These are phyloP conservation scores for Dendrocincla tyrannina DNA, from an alignment of 2,797 vertebrate species.

Conservation along the genomic window DNA sequence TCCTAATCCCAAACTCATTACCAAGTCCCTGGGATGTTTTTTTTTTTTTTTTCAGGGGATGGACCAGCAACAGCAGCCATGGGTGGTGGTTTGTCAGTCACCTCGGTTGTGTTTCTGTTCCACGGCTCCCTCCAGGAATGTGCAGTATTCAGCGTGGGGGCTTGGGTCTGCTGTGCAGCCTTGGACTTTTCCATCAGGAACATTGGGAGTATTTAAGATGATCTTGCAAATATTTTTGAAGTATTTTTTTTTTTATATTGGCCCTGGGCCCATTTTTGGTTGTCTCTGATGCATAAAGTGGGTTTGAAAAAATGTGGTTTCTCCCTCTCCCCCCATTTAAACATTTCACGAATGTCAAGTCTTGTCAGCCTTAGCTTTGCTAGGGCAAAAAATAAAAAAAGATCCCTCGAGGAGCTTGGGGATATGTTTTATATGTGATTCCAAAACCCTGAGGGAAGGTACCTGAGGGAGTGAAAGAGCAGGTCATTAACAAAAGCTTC, in stretches of 20 bases:
- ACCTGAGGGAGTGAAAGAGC: not conserved
- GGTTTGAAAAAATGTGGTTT: constrained; percentile 54
- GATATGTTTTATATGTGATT: constrained; percentile 43
- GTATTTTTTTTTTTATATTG: not conserved
- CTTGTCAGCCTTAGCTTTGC: constrained; percentile 48
- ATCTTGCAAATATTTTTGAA: not conserved
- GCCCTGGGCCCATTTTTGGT: constrained; percentile 7
- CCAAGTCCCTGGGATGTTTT: not conserved
- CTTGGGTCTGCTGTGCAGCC: not conserved
- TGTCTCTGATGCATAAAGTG: constrained; percentile 22
- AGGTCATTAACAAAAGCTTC: constrained; percentile 51
- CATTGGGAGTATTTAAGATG: constrained; percentile 7
- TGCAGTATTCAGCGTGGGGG: not conserved
- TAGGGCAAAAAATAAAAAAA: not conserved
- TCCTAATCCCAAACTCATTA: not conserved
- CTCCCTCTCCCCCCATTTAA: constrained; percentile 14
- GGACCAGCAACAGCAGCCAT: accelerated
- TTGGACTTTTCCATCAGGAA: not conserved
- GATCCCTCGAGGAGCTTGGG: not conserved
- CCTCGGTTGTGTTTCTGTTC: not conserved
- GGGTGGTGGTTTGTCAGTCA: not conserved
- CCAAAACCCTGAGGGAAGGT: constrained; percentile 8
- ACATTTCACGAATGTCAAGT: constrained; percentile 62
- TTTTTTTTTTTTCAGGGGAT: not conserved
- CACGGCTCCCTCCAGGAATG: not conserved